Evolutionary conservation across 2,113 vertebrate genomes (phyloP).

Genomic region (Lampris incognitus): DNA sequence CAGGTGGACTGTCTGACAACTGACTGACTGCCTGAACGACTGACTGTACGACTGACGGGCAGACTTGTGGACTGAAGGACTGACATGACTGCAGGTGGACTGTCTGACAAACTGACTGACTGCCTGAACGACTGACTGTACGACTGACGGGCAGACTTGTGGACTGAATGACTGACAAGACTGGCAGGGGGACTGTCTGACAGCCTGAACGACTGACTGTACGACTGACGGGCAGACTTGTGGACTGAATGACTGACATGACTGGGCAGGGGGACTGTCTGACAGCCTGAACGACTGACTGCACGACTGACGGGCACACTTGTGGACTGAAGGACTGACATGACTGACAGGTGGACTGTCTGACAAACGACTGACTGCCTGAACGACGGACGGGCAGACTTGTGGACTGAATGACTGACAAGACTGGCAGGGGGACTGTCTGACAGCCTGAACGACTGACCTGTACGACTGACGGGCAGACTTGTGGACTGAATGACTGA

Average conservation of each 20-base stretch:
- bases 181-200: conserved; percentile 24
- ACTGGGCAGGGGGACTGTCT: not conserved
- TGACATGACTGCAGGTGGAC: conserved; percentile 36
- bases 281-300: conserved; percentile 33
- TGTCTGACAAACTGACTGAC: conserved; percentile 16
- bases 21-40: conserved; percentile 39
- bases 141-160: conserved; percentile 24
- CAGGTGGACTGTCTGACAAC: conserved; percentile 10
- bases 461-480: not conserved
- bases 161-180: not conserved
- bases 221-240: too few species aligned
- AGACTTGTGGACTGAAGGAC: not conserved
- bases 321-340: not conserved
- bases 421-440: conserved; percentile 22
- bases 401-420: not conserved
- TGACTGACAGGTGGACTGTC: conserved; percentile 27
- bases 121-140: conserved; percentile 21
- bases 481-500: too few species aligned
- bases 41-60: conserved; percentile 10
- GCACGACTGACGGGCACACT: conserved; percentile 7
- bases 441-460: conserved; percentile 22
- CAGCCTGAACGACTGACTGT: conserved; percentile 20
- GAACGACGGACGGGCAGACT: conserved; percentile 7
- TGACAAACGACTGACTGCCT: conserved; percentile 13
- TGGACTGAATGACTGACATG: conserved; percentile 12